Base-by-base conservation (phyloP, 2,888 invertebrate species). In the Melikaiella ostensackeni region DNA sequence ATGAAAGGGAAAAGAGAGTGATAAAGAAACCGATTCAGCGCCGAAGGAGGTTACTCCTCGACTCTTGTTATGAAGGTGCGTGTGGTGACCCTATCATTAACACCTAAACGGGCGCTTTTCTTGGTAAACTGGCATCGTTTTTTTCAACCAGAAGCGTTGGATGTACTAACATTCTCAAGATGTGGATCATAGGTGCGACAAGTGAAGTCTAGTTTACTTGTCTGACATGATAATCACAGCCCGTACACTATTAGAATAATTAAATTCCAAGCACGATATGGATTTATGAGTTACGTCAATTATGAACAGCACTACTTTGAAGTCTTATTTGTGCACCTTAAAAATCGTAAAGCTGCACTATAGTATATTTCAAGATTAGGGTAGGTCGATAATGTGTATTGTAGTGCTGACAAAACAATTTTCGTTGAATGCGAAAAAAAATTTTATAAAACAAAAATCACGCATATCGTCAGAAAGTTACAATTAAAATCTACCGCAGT, bases 211-310 rank as follows among this genome's bases (percentile, higher is more conserved):
- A 89, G 88, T 91, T 90, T 90, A 87, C 86, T 84, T 75, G 85
- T 79, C 81, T 87, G 90, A 90, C 89, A 83, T 86, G 87, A 85
- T 90, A 91, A 91, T 91, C 89, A 90, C 86, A 85, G 87, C 80
- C 83, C 81, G 80, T 85, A 80, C 81, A 80, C 84, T 83, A 86
- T 86, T 86, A 84, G 85, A 88, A 87, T 90, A 90, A 90, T 90
- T 90, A 89, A 90, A 90, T 89, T 88, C 84, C 87, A 83, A 46
- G 77, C 81, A 73, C 63, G 74, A 76, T 82, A 81, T 77, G 77
- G 79, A 83, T 81, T 82, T 75, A 73, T 75, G 62, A 62, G 42
- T 64, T 64, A 38, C 64, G 64, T 38, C 38, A 64, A 42, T 24
- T 64, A 64, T 64, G 38, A 42, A 24, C 24, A 27, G 16, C 24